Evolutionary conservation across 1,140 invertebrate species (phyloP), one percentile per base, ranked within the genome.

Genomic region (Heliconius himera): DNA sequence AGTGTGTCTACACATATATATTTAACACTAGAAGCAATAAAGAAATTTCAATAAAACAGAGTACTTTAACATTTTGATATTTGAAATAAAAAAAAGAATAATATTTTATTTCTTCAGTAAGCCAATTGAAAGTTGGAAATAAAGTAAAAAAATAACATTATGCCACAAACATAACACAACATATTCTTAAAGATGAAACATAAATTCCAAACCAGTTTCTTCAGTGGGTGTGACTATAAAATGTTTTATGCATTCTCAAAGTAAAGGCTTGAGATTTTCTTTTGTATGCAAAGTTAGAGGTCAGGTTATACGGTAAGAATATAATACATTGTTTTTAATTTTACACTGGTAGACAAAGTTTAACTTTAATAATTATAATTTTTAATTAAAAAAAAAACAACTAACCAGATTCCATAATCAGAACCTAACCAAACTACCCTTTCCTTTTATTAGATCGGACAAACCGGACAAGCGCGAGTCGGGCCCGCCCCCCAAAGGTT

Each of bases 211-310:
- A 66, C 56, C 22, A 38, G 41, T 56, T 66, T 79, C 72, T 66
- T 66, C 3, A 26, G 60, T 66, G 60, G 11, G 26, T 66, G 60
- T 66, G 18, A 74, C 26, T 74, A n/a, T n/a, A 46, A 73, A 33
- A 51, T 26, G 56, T 76, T 66, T 38, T 76, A 73, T 51, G n/a
- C 5, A 73, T 46, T 71, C 36, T 26, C 33, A 16, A n/a, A 54
- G 9, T 46, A 20, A 75, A 51, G 22, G 26, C 60, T 66, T 29
- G 60, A 66, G 26, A 66, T 66, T 66, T 66, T 66, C 60, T 66
- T 66, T 66, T 66, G 60, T 66, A 66, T 66, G 60, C 60, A 29
- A 66, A 66, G 60, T 66, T 66, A 13, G 60, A 66, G 60, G 60
- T 66, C 3, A 29, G 26, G 26, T 66, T 11, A 9, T 26, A 5